phyloP scores from a whole-genome alignment of 2,113 vertebrate genomes.

The Pachyramphus minor region DNA sequence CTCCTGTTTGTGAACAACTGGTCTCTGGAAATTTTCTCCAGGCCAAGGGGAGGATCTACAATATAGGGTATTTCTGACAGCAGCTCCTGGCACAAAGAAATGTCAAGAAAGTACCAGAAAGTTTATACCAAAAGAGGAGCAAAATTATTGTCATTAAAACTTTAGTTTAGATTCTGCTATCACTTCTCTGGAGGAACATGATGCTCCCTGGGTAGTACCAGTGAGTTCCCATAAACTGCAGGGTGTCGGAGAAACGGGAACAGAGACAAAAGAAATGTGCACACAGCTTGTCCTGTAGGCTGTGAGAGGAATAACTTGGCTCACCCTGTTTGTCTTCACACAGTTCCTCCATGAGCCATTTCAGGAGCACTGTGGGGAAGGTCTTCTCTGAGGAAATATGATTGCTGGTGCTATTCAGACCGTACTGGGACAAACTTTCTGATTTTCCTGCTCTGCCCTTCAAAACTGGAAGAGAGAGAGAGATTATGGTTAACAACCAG shows the following conservation, averaged over 20 bases:
- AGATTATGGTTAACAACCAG: neutral
- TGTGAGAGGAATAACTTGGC: neutral
- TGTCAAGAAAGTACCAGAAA: neutral
- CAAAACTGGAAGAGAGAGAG: neutral
- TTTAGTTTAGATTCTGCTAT: neutral
- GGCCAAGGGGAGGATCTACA: neutral
- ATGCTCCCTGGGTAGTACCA: neutral
- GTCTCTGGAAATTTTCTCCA: neutral
- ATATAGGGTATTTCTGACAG: neutral
- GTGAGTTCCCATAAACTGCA: neutral
- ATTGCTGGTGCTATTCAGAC: neutral
- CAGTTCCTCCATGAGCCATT: constrained; percentile 15
- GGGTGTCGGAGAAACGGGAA: neutral
- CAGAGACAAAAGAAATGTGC: neutral
- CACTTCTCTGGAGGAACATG: neutral
- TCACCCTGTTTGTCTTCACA: constrained; percentile 23
- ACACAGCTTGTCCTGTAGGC: rapidly evolving
- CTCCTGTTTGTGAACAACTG: neutral
- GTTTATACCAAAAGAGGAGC: neutral
- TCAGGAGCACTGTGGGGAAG: neutral
- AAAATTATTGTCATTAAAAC: neutral
- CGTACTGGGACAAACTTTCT: neutral
- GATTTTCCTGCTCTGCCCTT: neutral
- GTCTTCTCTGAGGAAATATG: neutral
- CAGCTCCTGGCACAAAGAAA: neutral